phyloP scores from a whole-genome alignment of 2,113 vertebrate species.

The Vidua chalybeata region DNA sequence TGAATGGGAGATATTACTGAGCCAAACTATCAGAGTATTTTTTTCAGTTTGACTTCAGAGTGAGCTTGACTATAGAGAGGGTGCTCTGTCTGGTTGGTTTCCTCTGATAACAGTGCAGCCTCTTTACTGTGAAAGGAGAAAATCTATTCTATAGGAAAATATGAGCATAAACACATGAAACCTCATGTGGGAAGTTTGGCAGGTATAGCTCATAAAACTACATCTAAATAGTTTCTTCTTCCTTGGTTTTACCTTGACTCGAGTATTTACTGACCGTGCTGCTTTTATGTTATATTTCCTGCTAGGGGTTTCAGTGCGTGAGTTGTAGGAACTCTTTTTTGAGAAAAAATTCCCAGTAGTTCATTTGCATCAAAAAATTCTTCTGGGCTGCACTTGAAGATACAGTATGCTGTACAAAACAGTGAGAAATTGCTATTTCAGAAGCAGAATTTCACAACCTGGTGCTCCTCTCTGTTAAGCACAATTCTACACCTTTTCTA shows the following conservation, averaged over 20 bases:
- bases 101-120: not conserved
- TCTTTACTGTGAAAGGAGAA: not conserved
- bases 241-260: not conserved
- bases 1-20: not conserved
- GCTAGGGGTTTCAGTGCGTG: not conserved
- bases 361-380: not conserved
- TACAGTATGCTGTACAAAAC: not conserved
- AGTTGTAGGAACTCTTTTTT: not conserved
- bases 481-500: not conserved
- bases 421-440: not conserved
- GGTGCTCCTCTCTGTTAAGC: not conserved
- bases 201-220: not conserved
- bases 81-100: not conserved
- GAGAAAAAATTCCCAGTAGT: not conserved
- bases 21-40: not conserved
- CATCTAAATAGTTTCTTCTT: not conserved
- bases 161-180: not conserved
- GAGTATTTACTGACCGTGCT: not conserved
- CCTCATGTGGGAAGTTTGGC: not conserved
- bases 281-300: constrained; percentile 19
- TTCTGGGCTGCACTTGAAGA: not conserved
- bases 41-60: not conserved
- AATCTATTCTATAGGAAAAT: constrained; percentile 31
- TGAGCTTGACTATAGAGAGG: not conserved
- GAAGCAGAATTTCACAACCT: not conserved